These are phyloP conservation scores for Theristicus caerulescens DNA, from an alignment of 2,113 vertebrate species.

Conservation along the genomic window DNA sequence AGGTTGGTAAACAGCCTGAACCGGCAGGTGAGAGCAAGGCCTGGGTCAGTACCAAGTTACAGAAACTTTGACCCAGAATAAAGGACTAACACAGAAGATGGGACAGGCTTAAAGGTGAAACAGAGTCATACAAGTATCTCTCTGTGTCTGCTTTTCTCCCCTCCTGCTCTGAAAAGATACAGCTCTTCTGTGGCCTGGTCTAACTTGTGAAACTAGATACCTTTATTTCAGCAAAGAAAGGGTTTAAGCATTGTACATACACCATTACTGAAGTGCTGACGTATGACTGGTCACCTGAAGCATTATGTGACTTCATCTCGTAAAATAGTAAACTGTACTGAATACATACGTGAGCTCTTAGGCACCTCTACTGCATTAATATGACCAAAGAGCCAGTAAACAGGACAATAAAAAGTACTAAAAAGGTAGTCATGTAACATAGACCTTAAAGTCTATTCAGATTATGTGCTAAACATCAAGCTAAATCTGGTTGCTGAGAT, in stretches of 20 bases:
- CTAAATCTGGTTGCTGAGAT: not conserved
- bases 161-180: not conserved
- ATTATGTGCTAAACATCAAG: not conserved
- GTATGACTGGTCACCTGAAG: not conserved
- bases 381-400: not conserved
- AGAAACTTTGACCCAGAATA: not conserved
- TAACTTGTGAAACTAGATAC: not conserved
- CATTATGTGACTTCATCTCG: not conserved
- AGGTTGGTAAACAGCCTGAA: not conserved
- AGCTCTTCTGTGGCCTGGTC: not conserved
- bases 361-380: not conserved
- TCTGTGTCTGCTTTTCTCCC: not conserved
- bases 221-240: not conserved
- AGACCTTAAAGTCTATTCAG: not conserved
- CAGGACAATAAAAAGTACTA: not conserved
- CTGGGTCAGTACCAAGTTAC: not conserved
- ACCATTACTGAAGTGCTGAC: not conserved
- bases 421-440: not conserved
- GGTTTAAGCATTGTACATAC: not conserved
- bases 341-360: not conserved
- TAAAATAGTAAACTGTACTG: not conserved
- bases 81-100: not conserved
- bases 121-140: not conserved
- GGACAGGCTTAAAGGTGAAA: not conserved
- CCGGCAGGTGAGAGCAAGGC: not conserved